A percentile compares a stretch with the other conserved stretches of the same genome.
Conservation (phyloP, 2,888 invertebrate species). For the Andrena flavipes region DNA sequence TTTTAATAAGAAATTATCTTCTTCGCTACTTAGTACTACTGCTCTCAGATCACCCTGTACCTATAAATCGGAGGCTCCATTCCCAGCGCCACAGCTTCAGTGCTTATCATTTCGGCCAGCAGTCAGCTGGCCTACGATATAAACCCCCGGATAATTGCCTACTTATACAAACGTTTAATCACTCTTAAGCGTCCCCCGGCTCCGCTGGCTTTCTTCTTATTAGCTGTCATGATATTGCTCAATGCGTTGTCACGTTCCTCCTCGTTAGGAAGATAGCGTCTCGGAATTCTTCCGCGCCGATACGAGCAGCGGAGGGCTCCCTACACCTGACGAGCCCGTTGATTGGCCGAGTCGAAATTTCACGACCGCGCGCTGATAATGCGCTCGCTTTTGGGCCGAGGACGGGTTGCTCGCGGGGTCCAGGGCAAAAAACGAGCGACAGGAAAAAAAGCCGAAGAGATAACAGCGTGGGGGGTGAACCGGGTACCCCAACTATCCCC, state of each 20-base stretch:
- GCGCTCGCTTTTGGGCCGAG: conserved; percentile 62
- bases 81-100: not conserved
- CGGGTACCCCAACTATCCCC: conserved; percentile 59
- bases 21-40: too few species aligned
- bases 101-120: not conserved
- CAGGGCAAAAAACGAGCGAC: conserved; percentile 66
- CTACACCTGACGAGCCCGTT: conserved; percentile 60
- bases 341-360: conserved; percentile 67
- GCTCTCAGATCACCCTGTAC: too few species aligned
- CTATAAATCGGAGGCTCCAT: not conserved
- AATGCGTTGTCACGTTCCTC: conserved; percentile 56
- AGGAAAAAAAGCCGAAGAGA: conserved; percentile 65
- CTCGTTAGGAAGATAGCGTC: conserved; percentile 56
- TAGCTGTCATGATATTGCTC: conserved; percentile 38
- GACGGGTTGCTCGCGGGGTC: conserved; percentile 52
- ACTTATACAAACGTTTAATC: not conserved
- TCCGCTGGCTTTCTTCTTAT: conserved; percentile 17
- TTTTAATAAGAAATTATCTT: too few species aligned
- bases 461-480: conserved; percentile 68
- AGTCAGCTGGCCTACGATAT: not conserved
- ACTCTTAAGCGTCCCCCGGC: not conserved
- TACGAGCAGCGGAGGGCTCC: conserved; percentile 22
- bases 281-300: conserved; percentile 34
- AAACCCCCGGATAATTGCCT: not conserved
- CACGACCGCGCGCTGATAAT: conserved; percentile 69